Conservation (phyloP, 2,797 vertebrate species). For the Bovichtus diacanthus region DNA sequence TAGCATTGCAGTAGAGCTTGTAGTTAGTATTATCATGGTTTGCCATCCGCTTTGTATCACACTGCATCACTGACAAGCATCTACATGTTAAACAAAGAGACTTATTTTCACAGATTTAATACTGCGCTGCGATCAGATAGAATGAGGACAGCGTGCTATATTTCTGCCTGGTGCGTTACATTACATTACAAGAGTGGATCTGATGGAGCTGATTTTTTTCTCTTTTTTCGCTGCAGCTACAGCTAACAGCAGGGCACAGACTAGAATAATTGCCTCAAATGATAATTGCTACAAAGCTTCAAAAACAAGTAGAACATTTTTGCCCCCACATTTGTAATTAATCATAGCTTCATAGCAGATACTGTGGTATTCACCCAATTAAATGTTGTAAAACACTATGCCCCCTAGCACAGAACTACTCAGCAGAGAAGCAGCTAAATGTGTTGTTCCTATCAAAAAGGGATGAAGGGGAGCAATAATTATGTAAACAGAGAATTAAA, state of each 20-base stretch:
- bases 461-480: slow-evolving; percentile 70
- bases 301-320: slow-evolving; percentile 58
- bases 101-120: slow-evolving; percentile 30
- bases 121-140: slow-evolving; percentile 28
- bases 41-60: neutral
- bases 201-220: slow-evolving; percentile 41
- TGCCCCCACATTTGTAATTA: slow-evolving; percentile 66
- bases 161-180: slow-evolving; percentile 16
- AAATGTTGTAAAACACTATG: slow-evolving; percentile 68
- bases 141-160: slow-evolving; percentile 39
- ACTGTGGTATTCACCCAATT: slow-evolving; percentile 69
- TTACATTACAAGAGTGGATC: slow-evolving; percentile 38
- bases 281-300: slow-evolving; percentile 74
- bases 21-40: neutral
- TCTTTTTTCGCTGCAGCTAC: slow-evolving; percentile 38
- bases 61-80: slow-evolving; percentile 2
- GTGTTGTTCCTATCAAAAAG: slow-evolving; percentile 64
- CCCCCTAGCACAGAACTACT: slow-evolving; percentile 57
- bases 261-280: slow-evolving; percentile 74
- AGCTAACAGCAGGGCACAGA: slow-evolving; percentile 45
- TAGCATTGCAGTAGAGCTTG: neutral
- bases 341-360: slow-evolving; percentile 71
- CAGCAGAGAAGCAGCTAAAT: slow-evolving; percentile 53
- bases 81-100: neutral
- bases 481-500: slow-evolving; percentile 78